phyloP scores from a whole-genome alignment of 1,140 invertebrate species.

The Drosophila tsacasi region DNA sequence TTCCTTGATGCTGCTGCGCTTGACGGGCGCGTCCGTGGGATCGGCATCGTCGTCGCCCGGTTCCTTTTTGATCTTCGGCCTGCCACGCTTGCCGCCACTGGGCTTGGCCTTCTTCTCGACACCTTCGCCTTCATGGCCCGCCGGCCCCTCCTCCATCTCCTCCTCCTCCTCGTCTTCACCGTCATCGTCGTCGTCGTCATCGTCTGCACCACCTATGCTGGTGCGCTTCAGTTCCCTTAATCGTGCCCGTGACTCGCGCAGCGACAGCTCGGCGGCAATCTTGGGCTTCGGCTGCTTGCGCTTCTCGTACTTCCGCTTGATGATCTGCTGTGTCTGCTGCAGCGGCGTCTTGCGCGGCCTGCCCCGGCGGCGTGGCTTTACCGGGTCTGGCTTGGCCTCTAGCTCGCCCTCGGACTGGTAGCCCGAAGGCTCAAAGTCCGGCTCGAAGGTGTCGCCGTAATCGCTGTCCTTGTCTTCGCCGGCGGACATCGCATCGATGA shows the following conservation, averaged over 20 bases:
- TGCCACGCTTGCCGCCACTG: constrained; percentile 38
- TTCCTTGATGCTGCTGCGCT: constrained; percentile 64
- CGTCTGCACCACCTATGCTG: background rate
- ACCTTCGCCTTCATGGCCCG: background rate
- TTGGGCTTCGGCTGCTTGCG: constrained; percentile 20
- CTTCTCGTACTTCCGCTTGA: constrained; percentile 46
- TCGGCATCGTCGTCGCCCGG: constrained; percentile 8
- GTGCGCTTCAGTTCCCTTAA: constrained; percentile 50
- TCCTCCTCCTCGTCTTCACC: background rate
- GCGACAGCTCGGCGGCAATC: constrained; percentile 5
- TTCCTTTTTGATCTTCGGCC: constrained; percentile 44
- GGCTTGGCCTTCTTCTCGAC: background rate
- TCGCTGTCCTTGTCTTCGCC: constrained; percentile 24
- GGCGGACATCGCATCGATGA: constrained; percentile 60
- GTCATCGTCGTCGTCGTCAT: background rate
- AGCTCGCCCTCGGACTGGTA: constrained; percentile 4
- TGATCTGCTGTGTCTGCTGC: constrained; percentile 40
- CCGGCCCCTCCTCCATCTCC: background rate
- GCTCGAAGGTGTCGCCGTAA: constrained; percentile 41
- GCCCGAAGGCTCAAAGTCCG: constrained; percentile 12
- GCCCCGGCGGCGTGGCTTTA: constrained; percentile 18
- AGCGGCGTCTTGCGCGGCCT: constrained; percentile 35
- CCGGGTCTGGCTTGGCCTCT: constrained; percentile 13
- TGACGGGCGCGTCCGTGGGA: constrained; percentile 26
- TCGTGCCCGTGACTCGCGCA: constrained; percentile 52